These are phyloP conservation scores for Corvus cornix DNA, from an alignment of 2,113 vertebrate genomes.

Conservation along the genomic window DNA sequence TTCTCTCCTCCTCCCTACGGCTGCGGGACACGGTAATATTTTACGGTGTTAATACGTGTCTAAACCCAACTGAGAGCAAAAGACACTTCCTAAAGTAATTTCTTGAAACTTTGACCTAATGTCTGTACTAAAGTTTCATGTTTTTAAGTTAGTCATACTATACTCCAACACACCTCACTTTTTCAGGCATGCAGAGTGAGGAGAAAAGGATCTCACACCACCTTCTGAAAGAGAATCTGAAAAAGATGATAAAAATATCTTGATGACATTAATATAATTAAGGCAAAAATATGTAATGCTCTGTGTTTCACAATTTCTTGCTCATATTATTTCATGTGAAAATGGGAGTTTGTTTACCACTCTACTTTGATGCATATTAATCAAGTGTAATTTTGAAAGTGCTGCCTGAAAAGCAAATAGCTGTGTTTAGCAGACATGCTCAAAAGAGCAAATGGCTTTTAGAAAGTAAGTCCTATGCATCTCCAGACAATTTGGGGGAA, in stretches of 20 bases:
- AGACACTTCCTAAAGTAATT: neutral
- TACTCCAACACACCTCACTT: neutral
- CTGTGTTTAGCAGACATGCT: neutral
- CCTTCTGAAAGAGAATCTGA: neutral
- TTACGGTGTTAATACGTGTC: too few relatives aligned
- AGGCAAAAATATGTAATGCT: neutral
- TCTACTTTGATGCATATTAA: neutral
- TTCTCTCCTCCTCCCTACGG: too few relatives aligned
- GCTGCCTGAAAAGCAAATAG: neutral
- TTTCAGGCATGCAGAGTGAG: fast-evolving
- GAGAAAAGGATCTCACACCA: neutral
- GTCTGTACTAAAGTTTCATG: neutral
- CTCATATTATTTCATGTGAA: neutral
- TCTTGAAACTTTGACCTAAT: neutral
- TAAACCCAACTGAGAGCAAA: neutral
- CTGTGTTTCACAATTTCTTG: neutral
- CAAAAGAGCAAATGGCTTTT: neutral
- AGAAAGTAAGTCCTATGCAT: neutral
- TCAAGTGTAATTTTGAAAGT: neutral
- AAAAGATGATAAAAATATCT: neutral
- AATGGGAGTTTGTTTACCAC: neutral
- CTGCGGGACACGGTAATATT: too few relatives aligned
- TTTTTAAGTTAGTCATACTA: neutral
- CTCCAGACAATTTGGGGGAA: neutral
- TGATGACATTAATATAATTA: neutral